phyloP scores from a whole-genome alignment of 2,797 vertebrate genomes.

The Gephyroberyx darwinii region DNA sequence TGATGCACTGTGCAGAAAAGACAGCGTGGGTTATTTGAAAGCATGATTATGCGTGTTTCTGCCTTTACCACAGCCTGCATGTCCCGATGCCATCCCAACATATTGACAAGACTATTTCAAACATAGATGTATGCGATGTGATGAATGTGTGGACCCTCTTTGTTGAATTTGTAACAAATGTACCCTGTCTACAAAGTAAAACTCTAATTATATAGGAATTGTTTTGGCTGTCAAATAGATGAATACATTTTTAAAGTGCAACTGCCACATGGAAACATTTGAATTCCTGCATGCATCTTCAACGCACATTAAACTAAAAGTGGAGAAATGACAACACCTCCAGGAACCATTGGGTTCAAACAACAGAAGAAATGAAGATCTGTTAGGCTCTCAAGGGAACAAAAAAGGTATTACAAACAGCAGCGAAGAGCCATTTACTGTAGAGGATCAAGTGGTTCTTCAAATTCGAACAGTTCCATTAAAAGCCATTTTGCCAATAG shows the following conservation, averaged over 20 bases:
- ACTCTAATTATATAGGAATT: not conserved
- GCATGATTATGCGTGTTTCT: not conserved
- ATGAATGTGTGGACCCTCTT: not conserved
- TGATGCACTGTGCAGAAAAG: slow-evolving; percentile 32
- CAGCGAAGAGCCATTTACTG: slow-evolving; percentile 3
- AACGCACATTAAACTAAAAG: too few species aligned
- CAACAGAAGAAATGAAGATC: not conserved
- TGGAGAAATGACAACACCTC: not conserved
- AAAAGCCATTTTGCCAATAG: not conserved
- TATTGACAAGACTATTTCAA: not conserved
- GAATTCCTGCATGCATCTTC: too few species aligned
- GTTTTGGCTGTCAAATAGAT: not conserved
- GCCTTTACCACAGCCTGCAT: not conserved
- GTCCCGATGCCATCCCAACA: not conserved
- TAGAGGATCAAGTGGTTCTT: not conserved
- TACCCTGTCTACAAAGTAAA: not conserved
- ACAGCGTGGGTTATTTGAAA: slow-evolving; percentile 5
- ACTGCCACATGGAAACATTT: not conserved
- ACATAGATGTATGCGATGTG: not conserved
- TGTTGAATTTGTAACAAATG: not conserved
- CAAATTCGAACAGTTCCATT: not conserved
- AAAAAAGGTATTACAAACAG: not conserved
- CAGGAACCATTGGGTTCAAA: not conserved
- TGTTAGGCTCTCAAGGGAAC: not conserved
- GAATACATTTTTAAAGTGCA: not conserved